phyloP scores from a whole-genome alignment of 1,140 invertebrate genomes.

The Vanessa tameamea region DNA sequence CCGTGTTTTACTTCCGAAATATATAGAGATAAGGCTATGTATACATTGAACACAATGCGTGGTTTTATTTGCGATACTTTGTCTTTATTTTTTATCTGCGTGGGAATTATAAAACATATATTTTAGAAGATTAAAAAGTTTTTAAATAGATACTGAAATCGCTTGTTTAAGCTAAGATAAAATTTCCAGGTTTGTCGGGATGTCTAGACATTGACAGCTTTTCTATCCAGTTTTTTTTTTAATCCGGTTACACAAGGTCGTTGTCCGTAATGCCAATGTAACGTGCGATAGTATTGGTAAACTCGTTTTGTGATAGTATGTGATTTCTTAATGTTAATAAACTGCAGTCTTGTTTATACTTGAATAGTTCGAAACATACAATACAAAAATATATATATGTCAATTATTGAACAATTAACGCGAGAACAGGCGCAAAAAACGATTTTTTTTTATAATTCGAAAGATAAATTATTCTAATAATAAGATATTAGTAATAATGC shows the following conservation, averaged over 20 bases:
- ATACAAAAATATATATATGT: no score
- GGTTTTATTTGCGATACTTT: no score
- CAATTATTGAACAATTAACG: no score
- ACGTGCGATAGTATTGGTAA: conserved; percentile 21
- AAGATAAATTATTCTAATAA: no score
- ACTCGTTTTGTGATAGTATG: conserved; percentile 23
- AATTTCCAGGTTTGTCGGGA: conserved; percentile 18
- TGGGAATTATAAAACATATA: neutral
- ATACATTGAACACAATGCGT: conserved; percentile 1
- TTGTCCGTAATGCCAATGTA: conserved; percentile 31
- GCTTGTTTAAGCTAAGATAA: neutral
- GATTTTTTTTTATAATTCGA: no score
- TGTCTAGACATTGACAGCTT: conserved; percentile 15
- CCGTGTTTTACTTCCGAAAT: conserved; percentile 28
- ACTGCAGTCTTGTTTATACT: neutral
- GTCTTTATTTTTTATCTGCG: no score
- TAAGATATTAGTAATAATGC: no score
- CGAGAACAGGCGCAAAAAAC: no score
- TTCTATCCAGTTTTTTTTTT: conserved; percentile 29
- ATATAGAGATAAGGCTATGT: conserved; percentile 19
- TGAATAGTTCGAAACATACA: neutral
- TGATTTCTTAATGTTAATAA: conserved; percentile 3
- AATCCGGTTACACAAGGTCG: conserved; percentile 34
- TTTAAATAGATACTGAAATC: neutral
- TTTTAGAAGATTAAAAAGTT: neutral